Percentiles rank a stretch among this genome's conserved stretches.
phyloP scores from a whole-genome alignment of 2,113 vertebrate species.

The Actenoides lindsayi region DNA sequence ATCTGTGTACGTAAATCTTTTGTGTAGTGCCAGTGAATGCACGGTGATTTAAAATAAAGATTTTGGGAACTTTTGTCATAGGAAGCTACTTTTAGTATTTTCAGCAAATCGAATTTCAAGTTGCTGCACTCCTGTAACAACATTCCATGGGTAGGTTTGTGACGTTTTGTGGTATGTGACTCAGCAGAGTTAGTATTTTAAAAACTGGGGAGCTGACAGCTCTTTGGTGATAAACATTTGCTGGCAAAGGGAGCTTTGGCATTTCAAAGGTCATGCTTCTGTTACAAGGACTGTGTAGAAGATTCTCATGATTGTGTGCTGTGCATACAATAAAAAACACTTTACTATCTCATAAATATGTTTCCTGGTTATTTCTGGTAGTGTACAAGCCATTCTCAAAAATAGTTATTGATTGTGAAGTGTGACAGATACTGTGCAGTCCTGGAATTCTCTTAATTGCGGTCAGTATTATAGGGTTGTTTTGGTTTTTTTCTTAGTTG shows the following conservation, averaged over 20 bases:
- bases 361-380: neutral
- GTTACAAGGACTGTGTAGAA: neutral
- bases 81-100: neutral
- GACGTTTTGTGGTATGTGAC: neutral
- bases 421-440: neutral
- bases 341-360: conserved; percentile 4
- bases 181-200: conserved; percentile 1
- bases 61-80: neutral
- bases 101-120: neutral
- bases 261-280: conserved; percentile 32
- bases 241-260: neutral
- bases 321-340: neutral
- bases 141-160: neutral
- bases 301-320: neutral
- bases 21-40: neutral
- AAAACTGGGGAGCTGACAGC: neutral
- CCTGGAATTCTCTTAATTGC: conserved; percentile 25
- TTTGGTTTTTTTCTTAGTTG: neutral
- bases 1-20: accelerated
- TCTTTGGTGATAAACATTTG: neutral
- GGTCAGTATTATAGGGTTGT: neutral
- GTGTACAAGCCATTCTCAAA: neutral
- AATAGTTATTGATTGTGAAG: conserved; percentile 3
- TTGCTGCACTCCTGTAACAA: neutral
- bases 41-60: neutral